These are phyloP conservation scores for Prunella himalayana DNA, from an alignment of 2,113 vertebrate genomes.

Conservation along the genomic window DNA sequence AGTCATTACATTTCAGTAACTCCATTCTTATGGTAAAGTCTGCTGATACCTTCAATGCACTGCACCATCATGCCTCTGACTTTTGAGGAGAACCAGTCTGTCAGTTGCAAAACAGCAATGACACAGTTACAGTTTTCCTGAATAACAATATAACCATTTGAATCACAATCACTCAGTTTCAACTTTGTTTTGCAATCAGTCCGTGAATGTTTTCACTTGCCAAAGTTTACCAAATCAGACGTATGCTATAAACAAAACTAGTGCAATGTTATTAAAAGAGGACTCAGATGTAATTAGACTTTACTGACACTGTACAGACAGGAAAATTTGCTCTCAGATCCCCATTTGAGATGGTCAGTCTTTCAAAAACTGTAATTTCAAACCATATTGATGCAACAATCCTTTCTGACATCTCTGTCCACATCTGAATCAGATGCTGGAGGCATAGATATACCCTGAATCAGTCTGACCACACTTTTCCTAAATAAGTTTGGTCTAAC, in stretches of 20 bases:
- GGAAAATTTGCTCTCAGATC: not conserved
- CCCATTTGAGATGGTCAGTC: not conserved
- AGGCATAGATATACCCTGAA: not conserved
- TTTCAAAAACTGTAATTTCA: not conserved
- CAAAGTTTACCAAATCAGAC: not conserved
- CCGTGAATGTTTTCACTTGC: not conserved
- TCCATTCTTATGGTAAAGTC: not conserved
- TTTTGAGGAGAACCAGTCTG: not conserved
- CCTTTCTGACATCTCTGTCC: not conserved
- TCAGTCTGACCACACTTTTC: not conserved
- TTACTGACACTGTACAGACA: not conserved
- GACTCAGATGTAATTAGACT: not conserved
- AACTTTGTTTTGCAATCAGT: not conserved
- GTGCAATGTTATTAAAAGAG: not conserved
- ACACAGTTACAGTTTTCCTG: not conserved
- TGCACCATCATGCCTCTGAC: not conserved
- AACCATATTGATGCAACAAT: not conserved
- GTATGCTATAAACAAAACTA: not conserved
- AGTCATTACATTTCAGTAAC: not conserved
- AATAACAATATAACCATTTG: not conserved
- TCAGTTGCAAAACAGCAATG: not conserved
- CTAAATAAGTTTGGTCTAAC: not conserved
- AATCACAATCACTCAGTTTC: not conserved
- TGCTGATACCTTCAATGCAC: not conserved
- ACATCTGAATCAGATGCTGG: not conserved